Percentiles rank a stretch among this genome's conserved stretches.
Conservation (phyloP, 2,888 invertebrate genomes). For the Tetropium fuscum region DNA sequence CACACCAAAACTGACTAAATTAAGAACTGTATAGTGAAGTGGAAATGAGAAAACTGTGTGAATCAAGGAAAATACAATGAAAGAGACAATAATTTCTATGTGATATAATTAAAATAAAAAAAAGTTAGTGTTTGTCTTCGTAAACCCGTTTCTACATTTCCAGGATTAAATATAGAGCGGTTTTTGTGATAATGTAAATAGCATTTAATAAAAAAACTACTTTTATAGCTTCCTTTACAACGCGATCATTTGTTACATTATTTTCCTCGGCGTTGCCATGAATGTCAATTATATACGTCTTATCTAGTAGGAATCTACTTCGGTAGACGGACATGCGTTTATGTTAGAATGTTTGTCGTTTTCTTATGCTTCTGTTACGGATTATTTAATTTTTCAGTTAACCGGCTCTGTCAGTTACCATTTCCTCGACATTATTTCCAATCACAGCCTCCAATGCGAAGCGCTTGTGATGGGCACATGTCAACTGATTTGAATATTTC, state of each 20-base stretch:
- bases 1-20: no score
- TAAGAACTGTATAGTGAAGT: no score
- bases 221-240: constrained; percentile 50
- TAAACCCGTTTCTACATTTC: no score
- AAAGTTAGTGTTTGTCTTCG: no score
- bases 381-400: constrained; percentile 10
- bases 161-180: no score
- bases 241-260: constrained; percentile 41
- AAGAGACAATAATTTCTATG: no score
- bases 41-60: no score
- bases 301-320: constrained; percentile 10
- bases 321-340: neutral
- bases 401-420: constrained; percentile 11
- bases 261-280: constrained; percentile 3
- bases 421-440: constrained; percentile 25
- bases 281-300: constrained; percentile 7
- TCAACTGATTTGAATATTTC: constrained; percentile 32
- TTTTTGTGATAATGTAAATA: no score
- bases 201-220: no score
- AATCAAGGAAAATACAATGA: no score
- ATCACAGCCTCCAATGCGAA: constrained; percentile 31
- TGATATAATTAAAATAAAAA: no score
- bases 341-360: constrained; percentile 17
- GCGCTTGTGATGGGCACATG: constrained; percentile 30
- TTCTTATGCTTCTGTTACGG: constrained; percentile 13